A percentile compares a stretch with the other conserved stretches of the same genome.
These are phyloP conservation scores for Tinea trinotella DNA, from an alignment of 2,888 invertebrate species.

Conservation along the genomic window DNA sequence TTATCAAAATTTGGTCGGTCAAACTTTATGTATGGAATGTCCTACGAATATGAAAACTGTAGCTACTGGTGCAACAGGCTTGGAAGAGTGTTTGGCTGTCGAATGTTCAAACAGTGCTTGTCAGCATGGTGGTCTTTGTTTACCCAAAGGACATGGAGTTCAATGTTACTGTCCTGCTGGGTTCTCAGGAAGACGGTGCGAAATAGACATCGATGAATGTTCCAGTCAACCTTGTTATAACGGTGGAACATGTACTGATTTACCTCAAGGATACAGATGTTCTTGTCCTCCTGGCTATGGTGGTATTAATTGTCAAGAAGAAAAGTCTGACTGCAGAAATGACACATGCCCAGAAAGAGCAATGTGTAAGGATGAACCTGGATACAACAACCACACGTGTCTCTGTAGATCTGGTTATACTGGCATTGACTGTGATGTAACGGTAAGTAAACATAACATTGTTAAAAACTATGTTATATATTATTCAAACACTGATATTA, in stretches of 20 bases:
- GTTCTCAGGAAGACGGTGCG: conserved; percentile 93
- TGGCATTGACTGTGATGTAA: conserved; percentile 91
- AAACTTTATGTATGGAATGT: conserved; percentile 90
- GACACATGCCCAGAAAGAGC: conserved; percentile 96
- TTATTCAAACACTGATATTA: too few relatives aligned
- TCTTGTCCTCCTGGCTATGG: conserved; percentile 89
- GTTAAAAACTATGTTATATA: too few relatives aligned
- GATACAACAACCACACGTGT: conserved; percentile 90
- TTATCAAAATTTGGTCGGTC: conserved; percentile 89
- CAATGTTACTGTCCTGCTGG: conserved; percentile 96
- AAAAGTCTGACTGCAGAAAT: conserved; percentile 88
- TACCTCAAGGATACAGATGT: conserved; percentile 93
- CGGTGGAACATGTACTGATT: conserved; percentile 91
- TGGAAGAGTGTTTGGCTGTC: conserved; percentile 90
- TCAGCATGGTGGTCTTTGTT: conserved; percentile 91
- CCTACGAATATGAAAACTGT: conserved; percentile 92
- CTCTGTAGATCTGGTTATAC: conserved; percentile 95
- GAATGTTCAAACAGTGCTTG: conserved; percentile 91
- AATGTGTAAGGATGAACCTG: conserved; percentile 97
- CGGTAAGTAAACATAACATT: conserved; percentile 75
- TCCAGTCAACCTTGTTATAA: conserved; percentile 95
- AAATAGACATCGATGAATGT: conserved; percentile 96
- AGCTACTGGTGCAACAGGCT: conserved; percentile 81
- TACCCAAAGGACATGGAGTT: conserved; percentile 89
- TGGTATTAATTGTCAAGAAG: conserved; percentile 96